Evolutionary conservation across 2,888 invertebrate species (phyloP).

Genomic region (Lasioglossum vierecki): DNA sequence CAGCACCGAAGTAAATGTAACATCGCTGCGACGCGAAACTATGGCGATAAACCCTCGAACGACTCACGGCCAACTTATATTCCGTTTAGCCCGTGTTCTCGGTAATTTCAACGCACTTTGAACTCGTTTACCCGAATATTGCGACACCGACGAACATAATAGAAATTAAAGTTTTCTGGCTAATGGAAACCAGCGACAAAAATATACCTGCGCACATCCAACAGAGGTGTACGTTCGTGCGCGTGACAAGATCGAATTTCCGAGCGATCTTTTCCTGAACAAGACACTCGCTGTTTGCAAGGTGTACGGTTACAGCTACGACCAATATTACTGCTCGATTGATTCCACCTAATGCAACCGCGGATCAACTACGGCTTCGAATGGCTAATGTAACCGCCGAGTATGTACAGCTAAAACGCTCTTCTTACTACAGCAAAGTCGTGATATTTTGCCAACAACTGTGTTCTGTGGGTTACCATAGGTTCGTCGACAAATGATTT

Average conservation of each 20-base stretch:
- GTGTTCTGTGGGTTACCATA: too few relatives aligned
- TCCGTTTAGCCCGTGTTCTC: background rate
- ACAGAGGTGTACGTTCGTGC: background rate
- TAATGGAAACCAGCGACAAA: background rate
- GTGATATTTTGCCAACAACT: too few relatives aligned
- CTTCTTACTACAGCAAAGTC: background rate
- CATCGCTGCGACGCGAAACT: conserved; percentile 5
- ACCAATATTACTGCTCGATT: conserved; percentile 16
- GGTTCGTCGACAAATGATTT: too few relatives aligned
- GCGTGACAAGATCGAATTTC: background rate
- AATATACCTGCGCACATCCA: background rate
- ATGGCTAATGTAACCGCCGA: background rate
- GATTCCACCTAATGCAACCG: conserved; percentile 13
- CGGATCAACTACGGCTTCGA: conserved; percentile 7
- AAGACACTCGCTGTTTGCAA: background rate
- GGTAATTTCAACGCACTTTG: conserved; percentile 12
- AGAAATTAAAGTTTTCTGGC: conserved; percentile 2
- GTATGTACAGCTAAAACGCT: background rate
- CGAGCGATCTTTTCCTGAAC: background rate
- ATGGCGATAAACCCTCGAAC: conserved; percentile 19
- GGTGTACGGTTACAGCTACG: background rate
- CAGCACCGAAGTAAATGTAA: background rate
- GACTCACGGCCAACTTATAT: conserved; percentile 18
- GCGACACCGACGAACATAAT: background rate
- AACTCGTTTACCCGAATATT: conserved; percentile 15